phyloP scores from a whole-genome alignment of 2,113 vertebrate species.

The Toxostoma redivivum region DNA sequence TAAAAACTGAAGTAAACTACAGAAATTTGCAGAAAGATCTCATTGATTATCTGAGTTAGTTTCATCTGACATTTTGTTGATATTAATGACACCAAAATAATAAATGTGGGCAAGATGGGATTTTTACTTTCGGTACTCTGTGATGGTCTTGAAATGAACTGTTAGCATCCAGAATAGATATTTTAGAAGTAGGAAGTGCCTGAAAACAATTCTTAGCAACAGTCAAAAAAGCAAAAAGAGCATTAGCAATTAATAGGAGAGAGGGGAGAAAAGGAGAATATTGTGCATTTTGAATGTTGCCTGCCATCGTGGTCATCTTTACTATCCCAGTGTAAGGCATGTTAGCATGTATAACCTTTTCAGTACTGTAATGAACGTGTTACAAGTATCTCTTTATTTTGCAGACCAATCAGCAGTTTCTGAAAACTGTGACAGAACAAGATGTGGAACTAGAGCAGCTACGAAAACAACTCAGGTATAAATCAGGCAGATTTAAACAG shows the following conservation, averaged over 20 bases:
- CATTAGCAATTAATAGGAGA: not conserved
- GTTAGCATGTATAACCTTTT: not conserved
- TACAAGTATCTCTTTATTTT: not conserved
- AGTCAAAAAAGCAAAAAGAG: not conserved
- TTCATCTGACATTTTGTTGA: not conserved
- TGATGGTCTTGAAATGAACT: not conserved
- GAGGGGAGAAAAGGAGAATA: not conserved
- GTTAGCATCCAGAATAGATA: not conserved
- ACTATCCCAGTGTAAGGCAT: not conserved
- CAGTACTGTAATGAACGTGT: not conserved
- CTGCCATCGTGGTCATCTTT: not conserved
- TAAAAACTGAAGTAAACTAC: not conserved
- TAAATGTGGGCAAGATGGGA: not conserved
- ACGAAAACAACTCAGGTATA: slow-evolving; percentile 85
- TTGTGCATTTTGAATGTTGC: not conserved
- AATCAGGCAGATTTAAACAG: not conserved
- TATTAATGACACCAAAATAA: not conserved
- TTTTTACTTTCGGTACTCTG: not conserved
- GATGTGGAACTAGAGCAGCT: slow-evolving; percentile 80
- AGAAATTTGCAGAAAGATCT: not conserved
- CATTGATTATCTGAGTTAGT: not conserved
- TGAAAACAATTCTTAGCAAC: not conserved
- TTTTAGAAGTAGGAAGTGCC: not conserved
- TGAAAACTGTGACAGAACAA: slow-evolving; percentile 85
- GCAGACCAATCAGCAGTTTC: slow-evolving; percentile 87